A percentile compares a stretch with the other conserved stretches of the same genome.
Conservation (phyloP, 2,888 invertebrate species). For the Pyralis farinalis region DNA sequence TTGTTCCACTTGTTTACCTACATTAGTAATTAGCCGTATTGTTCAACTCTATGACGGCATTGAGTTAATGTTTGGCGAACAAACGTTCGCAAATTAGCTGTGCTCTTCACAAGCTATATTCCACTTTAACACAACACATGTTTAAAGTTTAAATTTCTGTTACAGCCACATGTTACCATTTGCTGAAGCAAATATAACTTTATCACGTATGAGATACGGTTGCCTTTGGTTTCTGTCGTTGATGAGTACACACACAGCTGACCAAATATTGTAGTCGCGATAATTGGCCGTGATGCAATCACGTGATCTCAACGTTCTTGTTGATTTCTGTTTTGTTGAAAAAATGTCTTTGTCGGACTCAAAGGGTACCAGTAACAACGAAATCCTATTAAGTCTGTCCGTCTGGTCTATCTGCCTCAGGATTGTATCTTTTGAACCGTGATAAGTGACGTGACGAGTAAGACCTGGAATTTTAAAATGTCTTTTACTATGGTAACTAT, state of each 20-base stretch:
- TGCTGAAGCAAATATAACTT: constrained; percentile 22
- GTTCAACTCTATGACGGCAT: constrained; percentile 50
- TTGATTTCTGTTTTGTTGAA: constrained; percentile 21
- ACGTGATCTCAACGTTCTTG: constrained; percentile 55
- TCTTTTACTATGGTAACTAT: too few species aligned
- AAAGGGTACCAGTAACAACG: too few species aligned
- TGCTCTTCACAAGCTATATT: constrained; percentile 22
- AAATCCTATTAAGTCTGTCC: too few species aligned
- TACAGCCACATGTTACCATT: constrained; percentile 10
- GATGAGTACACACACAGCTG: constrained; percentile 67
- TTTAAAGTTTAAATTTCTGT: constrained; percentile 40
- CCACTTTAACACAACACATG: constrained; percentile 30
- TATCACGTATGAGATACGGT: constrained; percentile 25
- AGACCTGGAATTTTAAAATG: too few species aligned
- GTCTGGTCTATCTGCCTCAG: too few species aligned
- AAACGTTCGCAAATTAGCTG: constrained; percentile 43
- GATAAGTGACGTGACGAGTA: too few species aligned
- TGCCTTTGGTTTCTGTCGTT: constrained; percentile 15
- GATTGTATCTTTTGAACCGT: too few species aligned
- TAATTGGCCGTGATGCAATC: constrained; percentile 79
- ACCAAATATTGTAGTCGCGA: constrained; percentile 78
- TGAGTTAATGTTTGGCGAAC: constrained; percentile 59
- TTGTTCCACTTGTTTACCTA: constrained; percentile 31
- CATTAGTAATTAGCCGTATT: constrained; percentile 51
- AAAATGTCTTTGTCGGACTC: not conserved